Evolutionary conservation across 2,797 vertebrate species (phyloP).

Genomic region (Leuciscus waleckii): DNA sequence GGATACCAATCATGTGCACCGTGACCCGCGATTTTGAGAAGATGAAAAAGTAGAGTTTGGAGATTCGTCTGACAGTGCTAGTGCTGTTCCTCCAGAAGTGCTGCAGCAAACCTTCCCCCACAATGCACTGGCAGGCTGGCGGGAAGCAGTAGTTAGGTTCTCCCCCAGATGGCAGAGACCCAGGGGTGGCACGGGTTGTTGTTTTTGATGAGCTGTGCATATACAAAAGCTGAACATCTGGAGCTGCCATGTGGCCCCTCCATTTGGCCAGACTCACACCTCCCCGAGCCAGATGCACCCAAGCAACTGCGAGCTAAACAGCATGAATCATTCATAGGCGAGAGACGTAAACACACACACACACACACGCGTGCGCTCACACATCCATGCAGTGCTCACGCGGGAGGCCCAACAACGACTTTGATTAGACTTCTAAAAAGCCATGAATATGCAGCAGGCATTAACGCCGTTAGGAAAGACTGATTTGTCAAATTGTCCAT

Average conservation of each 20-base stretch:
- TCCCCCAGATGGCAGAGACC: constrained; percentile 78
- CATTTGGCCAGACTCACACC: constrained; percentile 81
- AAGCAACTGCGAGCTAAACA: constrained; percentile 82
- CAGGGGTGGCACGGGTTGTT: constrained; percentile 75
- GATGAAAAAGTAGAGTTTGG: constrained; percentile 62
- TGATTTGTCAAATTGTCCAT: constrained; percentile 86
- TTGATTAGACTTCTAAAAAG: constrained; percentile 88
- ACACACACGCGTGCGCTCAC: not conserved
- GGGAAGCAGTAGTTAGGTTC: constrained; percentile 79
- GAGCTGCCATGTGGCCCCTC: constrained; percentile 86
- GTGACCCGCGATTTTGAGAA: constrained; percentile 61
- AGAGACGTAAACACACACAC: constrained; percentile 54
- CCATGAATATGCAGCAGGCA: constrained; percentile 87
- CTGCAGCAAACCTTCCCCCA: constrained; percentile 51
- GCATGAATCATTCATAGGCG: constrained; percentile 90
- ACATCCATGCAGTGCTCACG: constrained; percentile 55
- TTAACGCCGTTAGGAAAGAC: constrained; percentile 71
- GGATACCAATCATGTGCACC: constrained; percentile 63
- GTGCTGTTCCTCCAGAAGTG: constrained; percentile 49
- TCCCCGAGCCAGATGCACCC: constrained; percentile 79
- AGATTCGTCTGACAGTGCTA: constrained; percentile 54
- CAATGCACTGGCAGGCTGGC: constrained; percentile 69
- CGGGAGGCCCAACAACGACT: constrained; percentile 84
- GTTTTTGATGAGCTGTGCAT: constrained; percentile 86
- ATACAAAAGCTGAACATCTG: constrained; percentile 84